Conservation (phyloP, 2,888 invertebrate species). For the Drosophila kokeensis region DNA sequence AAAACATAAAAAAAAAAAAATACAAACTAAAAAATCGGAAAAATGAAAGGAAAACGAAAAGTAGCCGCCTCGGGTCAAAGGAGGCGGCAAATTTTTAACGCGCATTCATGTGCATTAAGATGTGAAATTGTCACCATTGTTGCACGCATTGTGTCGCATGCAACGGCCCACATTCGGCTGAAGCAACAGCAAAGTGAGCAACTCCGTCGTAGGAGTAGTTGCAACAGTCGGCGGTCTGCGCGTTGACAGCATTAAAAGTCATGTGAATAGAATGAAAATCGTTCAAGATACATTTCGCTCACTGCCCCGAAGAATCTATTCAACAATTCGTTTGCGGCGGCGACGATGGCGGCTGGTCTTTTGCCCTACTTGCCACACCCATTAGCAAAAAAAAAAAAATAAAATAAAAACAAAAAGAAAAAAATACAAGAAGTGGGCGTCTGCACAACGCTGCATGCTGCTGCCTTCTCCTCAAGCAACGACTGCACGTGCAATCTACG, state of each 20-base stretch:
- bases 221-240: constrained; percentile 57
- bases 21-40: constrained; percentile 2
- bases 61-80: constrained; percentile 57
- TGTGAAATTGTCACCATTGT: constrained; percentile 83
- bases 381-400: constrained; percentile 35
- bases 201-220: constrained; percentile 7
- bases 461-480: constrained; percentile 2
- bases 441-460: constrained; percentile 7
- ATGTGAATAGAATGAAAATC: constrained; percentile 32
- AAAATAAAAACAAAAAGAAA: background rate
- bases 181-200: constrained; percentile 63
- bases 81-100: constrained; percentile 64
- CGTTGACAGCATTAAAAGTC: constrained; percentile 76
- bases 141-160: constrained; percentile 52
- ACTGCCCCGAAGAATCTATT: constrained; percentile 11
- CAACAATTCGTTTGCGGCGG: constrained; percentile 20
- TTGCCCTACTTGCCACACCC: constrained; percentile 70
- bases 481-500: constrained; percentile 16
- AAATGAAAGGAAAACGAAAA: constrained; percentile 38
- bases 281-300: constrained; percentile 6
- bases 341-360: constrained; percentile 5
- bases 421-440: constrained; percentile 48
- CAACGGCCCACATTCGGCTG: constrained; percentile 54
- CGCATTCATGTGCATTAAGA: constrained; percentile 80
- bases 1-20: constrained; percentile 22